Evolutionary conservation across 1,140 invertebrate genomes (phyloP).

Genomic region (Cydia pomonella): DNA sequence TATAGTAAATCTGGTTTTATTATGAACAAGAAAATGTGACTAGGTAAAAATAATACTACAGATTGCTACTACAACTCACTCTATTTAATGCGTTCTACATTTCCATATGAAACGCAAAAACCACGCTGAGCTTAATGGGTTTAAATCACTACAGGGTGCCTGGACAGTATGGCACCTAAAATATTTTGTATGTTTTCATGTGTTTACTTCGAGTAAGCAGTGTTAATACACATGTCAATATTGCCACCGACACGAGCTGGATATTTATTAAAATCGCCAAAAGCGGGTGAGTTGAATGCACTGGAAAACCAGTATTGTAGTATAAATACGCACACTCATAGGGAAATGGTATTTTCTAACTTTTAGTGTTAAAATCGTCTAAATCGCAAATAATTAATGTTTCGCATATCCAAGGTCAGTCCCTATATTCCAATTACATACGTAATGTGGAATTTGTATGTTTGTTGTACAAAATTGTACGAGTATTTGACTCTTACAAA

Average conservation of each 20-base stretch:
- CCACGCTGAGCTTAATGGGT: not conserved
- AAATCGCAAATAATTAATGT: not conserved
- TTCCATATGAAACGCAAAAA: constrained; percentile 14
- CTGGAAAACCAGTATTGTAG: not conserved
- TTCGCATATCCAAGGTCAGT: constrained; percentile 19
- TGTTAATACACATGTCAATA: constrained; percentile 9
- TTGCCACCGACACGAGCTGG: constrained; percentile 1
- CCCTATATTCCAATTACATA: not conserved
- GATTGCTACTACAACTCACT: not conserved
- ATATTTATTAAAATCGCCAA: not conserved
- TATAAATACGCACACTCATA: not conserved
- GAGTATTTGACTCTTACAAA: no score
- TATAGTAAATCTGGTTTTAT: not conserved
- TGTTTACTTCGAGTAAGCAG: constrained; percentile 6
- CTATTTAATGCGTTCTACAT: constrained; percentile 3
- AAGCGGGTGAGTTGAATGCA: not conserved
- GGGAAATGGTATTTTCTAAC: no score
- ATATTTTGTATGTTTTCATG: not conserved
- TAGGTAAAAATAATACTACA: not conserved
- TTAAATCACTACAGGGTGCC: constrained; percentile 1
- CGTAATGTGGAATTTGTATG: no score
- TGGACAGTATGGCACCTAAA: not conserved
- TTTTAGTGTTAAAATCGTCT: not conserved
- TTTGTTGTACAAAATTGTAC: no score
- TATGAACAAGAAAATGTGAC: not conserved